These are phyloP conservation scores for Triplophysa bombifrons DNA, from an alignment of 2,797 vertebrate species.

Conservation along the genomic window DNA sequence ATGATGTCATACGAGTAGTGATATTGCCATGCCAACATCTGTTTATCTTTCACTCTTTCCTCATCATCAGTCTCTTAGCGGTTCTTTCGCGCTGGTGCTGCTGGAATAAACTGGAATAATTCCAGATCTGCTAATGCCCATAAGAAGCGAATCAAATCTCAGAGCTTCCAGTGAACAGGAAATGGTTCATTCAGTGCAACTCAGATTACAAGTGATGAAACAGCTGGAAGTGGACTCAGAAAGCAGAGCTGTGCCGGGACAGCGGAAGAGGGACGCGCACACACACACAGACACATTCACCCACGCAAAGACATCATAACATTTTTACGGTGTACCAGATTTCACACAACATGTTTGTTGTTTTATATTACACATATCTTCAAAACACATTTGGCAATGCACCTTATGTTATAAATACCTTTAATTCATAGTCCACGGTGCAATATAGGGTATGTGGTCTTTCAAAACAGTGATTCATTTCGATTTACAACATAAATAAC, in stretches of 20 bases:
- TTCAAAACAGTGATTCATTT: too few species aligned
- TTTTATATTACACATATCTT: too few species aligned
- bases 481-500: too few species aligned
- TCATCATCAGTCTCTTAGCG: conserved; percentile 43
- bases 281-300: conserved; percentile 1
- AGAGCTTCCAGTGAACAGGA: conserved; percentile 64
- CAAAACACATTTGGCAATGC: too few species aligned
- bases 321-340: too few species aligned
- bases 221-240: conserved; percentile 61
- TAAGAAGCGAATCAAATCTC: conserved; percentile 59
- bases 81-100: conserved; percentile 32
- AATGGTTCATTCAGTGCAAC: conserved; percentile 72
- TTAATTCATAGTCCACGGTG: too few species aligned
- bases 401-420: too few species aligned
- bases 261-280: conserved; percentile 19
- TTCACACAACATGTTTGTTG: too few species aligned
- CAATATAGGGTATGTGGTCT: too few species aligned
- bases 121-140: conserved; percentile 62
- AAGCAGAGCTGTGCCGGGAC: conserved; percentile 29
- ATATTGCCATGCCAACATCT: conserved; percentile 4
- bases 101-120: conserved; percentile 58
- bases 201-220: conserved; percentile 74
- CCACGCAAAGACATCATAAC: not conserved
- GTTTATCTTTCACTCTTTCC: conserved; percentile 24
- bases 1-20: conserved; percentile 12